Base-by-base conservation (phyloP, 1,140 invertebrate species). In the Heliconius eleuchia region DNA sequence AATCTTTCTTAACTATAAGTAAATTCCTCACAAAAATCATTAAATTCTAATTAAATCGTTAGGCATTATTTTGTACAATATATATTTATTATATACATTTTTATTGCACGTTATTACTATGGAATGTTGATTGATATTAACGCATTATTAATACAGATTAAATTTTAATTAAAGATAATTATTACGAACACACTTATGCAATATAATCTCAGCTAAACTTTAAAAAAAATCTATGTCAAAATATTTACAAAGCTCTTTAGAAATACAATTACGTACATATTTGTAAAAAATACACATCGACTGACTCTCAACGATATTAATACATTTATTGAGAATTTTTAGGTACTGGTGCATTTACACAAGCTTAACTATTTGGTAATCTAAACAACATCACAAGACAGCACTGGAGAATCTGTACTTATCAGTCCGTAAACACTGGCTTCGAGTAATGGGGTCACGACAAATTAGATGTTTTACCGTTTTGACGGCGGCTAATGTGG, bases 71-170 rank as follows among this genome's bases (percentile, higher is more conserved):
- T 89, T 89, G 84, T 89, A 91, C 87, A 92, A 85, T 81, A 81
- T 81, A 83, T 79, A 80, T 57, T 73, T 85, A 87, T 83, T 92
- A 92, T 89, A 80, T 90, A 92, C 88, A 92, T 55, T 85, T 87
- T 89, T 94, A 94, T 94, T 94, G 92, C 92, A 94, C 91, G 87
- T 84, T 89, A 91, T 89, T 89, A 86, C 85, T 91, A 93, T 90
- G 91, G 91, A 94, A 94, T 94, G 91, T 92, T 86, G 73, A 74
- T 72, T 37, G 42, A 46, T 46, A 46, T 74, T 74, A 78, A 66
- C 52, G 55, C 8, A 42, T 74, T 82, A 80, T 50, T 77, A 76
- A 73, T 75, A 84, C 39, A n/a, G 42, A 19, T 71, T 70, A 76
- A 76, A 6, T 79, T 85, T 66, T 66, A 30, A 79, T 52, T 76